A percentile compares a stretch with the other conserved stretches of the same genome.
Evolutionary conservation across 2,113 vertebrate genomes (phyloP).

Genomic region (Dicentrarchus labrax): DNA sequence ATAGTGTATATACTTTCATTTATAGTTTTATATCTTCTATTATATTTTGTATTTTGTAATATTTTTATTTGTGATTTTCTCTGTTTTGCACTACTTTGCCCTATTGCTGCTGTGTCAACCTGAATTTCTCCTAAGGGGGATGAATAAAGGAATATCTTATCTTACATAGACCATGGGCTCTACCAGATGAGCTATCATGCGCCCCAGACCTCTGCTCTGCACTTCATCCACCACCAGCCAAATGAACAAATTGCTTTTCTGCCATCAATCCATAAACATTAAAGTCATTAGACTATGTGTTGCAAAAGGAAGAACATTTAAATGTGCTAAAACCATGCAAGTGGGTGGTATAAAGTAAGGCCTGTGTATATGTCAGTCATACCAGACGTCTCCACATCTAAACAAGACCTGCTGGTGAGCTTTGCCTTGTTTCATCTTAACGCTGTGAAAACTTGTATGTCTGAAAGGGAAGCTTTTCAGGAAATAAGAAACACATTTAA

Average conservation of each 20-base stretch:
- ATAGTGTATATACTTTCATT: too few species aligned
- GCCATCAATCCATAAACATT: not conserved
- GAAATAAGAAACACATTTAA: not conserved
- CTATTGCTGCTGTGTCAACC: too few species aligned
- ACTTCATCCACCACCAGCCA: not conserved
- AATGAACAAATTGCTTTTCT: not conserved
- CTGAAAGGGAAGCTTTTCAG: not conserved
- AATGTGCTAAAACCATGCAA: conserved; percentile 6
- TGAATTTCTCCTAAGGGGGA: too few species aligned
- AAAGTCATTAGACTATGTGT: not conserved
- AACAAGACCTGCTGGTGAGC: conserved; percentile 12
- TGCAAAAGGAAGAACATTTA: not conserved
- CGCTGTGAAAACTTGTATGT: not conserved
- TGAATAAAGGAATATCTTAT: too few species aligned
- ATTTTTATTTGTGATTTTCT: too few species aligned
- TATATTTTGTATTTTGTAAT: too few species aligned
- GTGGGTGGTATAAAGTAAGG: conserved; percentile 26
- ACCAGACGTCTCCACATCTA: conserved; percentile 1
- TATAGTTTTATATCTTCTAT: too few species aligned
- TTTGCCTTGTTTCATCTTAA: conserved; percentile 21
- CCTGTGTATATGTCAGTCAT: not conserved
- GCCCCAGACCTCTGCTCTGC: not conserved
- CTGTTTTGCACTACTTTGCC: too few species aligned
- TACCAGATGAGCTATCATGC: not conserved
- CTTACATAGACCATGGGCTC: too few species aligned